phyloP scores from a whole-genome alignment of 2,797 vertebrate species.

The Brachyrhaphis roseni region DNA sequence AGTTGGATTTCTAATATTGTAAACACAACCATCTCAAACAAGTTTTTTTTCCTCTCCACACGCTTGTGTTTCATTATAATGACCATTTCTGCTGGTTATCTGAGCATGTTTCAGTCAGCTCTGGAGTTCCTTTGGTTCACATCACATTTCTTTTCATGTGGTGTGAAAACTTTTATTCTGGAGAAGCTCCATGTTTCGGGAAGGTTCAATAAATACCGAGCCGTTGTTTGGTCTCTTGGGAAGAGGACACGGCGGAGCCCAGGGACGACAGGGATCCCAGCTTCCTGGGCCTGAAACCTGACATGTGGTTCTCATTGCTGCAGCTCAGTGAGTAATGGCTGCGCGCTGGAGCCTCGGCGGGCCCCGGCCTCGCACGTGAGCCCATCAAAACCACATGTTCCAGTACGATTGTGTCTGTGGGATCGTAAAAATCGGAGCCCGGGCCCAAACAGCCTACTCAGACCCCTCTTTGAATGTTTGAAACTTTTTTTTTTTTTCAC shows the following conservation, averaged over 20 bases:
- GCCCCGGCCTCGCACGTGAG: constrained; percentile 69
- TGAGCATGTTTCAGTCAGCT: constrained; percentile 15
- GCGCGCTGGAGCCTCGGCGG: constrained; percentile 67
- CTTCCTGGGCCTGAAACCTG: constrained; percentile 45
- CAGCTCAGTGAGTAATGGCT: constrained; percentile 61
- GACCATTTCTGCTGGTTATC: not conserved
- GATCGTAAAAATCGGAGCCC: constrained; percentile 62
- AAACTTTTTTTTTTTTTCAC: constrained; percentile 40
- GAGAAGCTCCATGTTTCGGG: constrained; percentile 12
- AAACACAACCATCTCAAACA: not conserved
- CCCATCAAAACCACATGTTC: constrained; percentile 79
- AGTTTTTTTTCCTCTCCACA: not conserved
- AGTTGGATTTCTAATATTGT: not conserved
- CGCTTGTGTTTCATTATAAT: not conserved
- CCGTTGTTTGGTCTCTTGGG: constrained; percentile 63
- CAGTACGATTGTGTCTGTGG: constrained; percentile 66
- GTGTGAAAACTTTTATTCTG: constrained; percentile 15
- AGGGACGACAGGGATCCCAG: constrained; percentile 46
- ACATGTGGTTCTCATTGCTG: constrained; percentile 72
- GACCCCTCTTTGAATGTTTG: constrained; percentile 63
- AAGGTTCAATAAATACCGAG: constrained; percentile 59
- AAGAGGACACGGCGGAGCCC: constrained; percentile 49
- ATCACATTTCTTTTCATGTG: constrained; percentile 17
- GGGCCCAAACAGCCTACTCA: constrained; percentile 54
- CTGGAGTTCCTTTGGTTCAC: not conserved